These are phyloP conservation scores for Drosophila pseudoananassae DNA, from an alignment of 1,140 invertebrate species.

Conservation along the genomic window DNA sequence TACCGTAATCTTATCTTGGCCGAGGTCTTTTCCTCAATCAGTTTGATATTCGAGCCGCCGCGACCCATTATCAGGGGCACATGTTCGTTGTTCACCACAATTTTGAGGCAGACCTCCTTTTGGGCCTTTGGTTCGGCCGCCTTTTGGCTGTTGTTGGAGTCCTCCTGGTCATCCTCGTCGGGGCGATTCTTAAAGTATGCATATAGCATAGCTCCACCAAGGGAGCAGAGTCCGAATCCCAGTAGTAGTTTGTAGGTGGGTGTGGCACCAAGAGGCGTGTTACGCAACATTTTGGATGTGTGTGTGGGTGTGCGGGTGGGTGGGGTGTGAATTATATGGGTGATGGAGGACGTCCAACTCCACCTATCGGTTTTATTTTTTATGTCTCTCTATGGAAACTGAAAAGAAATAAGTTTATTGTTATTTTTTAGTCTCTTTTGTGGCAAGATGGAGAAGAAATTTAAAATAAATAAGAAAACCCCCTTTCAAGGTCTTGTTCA, in stretches of 20 bases:
- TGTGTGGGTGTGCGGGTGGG: constrained; percentile 13
- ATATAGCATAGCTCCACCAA: constrained; percentile 81
- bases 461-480: constrained; percentile 25
- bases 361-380: not conserved
- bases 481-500: constrained; percentile 6
- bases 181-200: constrained; percentile 75
- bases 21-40: constrained; percentile 89
- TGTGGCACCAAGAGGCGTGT: constrained; percentile 59
- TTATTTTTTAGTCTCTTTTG: not conserved
- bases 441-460: not conserved
- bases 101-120: constrained; percentile 72
- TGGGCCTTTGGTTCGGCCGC: constrained; percentile 20
- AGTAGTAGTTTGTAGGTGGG: constrained; percentile 79
- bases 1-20: constrained; percentile 88
- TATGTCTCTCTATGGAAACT: not conserved
- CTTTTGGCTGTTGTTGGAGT: constrained; percentile 5
- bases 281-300: constrained; percentile 69
- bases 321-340: not conserved
- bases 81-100: constrained; percentile 77
- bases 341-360: constrained; percentile 1
- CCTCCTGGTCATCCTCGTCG: constrained; percentile 54
- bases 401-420: not conserved
- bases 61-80: constrained; percentile 86
- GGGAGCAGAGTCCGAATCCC: constrained; percentile 78
- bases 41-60: constrained; percentile 88